phyloP scores from a whole-genome alignment of 2,113 vertebrate species.

The Empidonax alnorum region DNA sequence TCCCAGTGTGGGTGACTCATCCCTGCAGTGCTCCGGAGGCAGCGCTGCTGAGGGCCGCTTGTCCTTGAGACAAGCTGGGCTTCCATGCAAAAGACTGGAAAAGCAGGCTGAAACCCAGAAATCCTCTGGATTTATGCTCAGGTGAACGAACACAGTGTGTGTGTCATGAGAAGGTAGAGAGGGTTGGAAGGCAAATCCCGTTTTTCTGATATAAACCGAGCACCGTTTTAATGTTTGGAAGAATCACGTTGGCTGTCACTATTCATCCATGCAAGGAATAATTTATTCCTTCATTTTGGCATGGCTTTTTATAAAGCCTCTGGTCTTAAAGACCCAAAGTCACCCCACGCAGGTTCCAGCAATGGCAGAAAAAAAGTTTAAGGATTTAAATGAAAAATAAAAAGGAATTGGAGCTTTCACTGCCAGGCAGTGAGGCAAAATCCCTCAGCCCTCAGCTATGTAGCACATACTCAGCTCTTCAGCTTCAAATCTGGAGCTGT shows the following conservation, averaged over 20 bases:
- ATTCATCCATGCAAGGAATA: neutral
- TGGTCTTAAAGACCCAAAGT: neutral
- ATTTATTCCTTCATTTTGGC: neutral
- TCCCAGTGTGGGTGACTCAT: neutral
- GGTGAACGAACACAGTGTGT: neutral
- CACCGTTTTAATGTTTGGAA: neutral
- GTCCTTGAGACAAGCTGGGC: conserved; percentile 16
- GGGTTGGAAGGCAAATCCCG: neutral
- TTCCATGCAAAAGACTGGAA: neutral
- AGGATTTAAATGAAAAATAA: neutral
- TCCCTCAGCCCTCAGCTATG: neutral
- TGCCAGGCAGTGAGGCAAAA: neutral
- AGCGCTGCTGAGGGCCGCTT: neutral
- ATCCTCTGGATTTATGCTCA: neutral
- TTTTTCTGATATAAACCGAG: neutral
- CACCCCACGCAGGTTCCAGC: neutral
- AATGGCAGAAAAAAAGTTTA: neutral
- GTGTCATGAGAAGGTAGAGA: neutral
- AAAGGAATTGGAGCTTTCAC: neutral
- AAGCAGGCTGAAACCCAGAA: neutral
- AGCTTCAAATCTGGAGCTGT: neutral
- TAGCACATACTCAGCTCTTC: neutral
- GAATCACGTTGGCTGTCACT: neutral
- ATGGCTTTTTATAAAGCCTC: neutral
- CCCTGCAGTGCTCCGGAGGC: neutral